These are phyloP conservation scores for Orthosia gothica DNA, from an alignment of 2,888 invertebrate species.

Conservation along the genomic window DNA sequence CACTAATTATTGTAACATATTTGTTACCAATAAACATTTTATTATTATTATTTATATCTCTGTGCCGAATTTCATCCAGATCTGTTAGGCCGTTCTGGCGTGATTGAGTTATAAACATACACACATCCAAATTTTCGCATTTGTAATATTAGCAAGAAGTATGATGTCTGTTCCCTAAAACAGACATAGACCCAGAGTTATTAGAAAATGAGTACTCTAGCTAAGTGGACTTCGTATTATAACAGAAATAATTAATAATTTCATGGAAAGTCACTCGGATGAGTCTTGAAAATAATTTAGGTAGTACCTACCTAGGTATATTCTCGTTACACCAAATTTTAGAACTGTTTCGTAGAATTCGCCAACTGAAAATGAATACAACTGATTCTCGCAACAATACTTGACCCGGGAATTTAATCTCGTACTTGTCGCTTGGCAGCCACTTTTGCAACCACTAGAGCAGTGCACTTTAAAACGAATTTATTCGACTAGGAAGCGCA, in stretches of 20 bases:
- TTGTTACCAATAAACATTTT: no score
- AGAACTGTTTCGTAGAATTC: constrained; percentile 1
- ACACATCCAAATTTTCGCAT: no score
- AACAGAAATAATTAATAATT: background rate
- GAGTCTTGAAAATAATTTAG: background rate
- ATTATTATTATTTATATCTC: no score
- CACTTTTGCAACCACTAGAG: background rate
- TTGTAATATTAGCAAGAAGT: no score
- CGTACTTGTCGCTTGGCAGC: constrained; percentile 23
- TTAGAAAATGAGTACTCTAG: no score
- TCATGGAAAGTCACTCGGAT: background rate
- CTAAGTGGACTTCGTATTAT: background rate
- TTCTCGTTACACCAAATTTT: background rate
- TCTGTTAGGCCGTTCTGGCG: no score
- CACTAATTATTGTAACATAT: no score
- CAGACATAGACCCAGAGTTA: no score
- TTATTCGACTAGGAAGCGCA: no score
- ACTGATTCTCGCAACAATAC: constrained; percentile 12
- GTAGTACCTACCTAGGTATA: background rate
- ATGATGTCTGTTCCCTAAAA: no score
- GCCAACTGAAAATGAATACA: constrained; percentile 30
- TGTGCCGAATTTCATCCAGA: no score
- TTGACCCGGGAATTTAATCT: constrained; percentile 30
- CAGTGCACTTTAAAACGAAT: constrained; percentile 1
- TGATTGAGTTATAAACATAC: no score